Conservation (phyloP, 2,113 vertebrate genomes). For the Smithornis capensis region DNA sequence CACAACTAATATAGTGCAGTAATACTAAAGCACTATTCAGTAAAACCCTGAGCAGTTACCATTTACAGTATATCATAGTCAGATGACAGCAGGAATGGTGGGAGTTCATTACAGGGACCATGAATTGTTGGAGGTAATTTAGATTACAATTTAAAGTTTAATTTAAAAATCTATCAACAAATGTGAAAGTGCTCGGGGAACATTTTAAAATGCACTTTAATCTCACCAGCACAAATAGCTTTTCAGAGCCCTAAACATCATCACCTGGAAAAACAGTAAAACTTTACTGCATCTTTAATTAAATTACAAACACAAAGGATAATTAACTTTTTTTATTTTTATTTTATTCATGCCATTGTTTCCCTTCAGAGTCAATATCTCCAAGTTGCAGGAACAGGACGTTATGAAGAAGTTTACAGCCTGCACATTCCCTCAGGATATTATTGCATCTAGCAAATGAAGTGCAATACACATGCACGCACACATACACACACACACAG, state of each 20-base stretch:
- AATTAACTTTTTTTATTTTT: conserved; percentile 87
- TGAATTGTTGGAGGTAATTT: conserved; percentile 90
- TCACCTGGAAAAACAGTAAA: conserved; percentile 85
- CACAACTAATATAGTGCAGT: conserved; percentile 68
- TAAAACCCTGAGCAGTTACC: conserved; percentile 72
- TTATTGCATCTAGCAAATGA: conserved; percentile 18
- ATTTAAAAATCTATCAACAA: conserved; percentile 92
- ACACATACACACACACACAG: neutral
- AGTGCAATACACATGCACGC: neutral
- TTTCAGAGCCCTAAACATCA: conserved; percentile 83
- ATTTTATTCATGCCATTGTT: conserved; percentile 85
- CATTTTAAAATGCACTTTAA: conserved; percentile 88
- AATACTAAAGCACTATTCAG: conserved; percentile 71
- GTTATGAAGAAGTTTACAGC: conserved; percentile 73
- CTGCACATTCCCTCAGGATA: conserved; percentile 4
- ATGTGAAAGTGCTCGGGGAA: conserved; percentile 86
- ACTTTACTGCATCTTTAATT: conserved; percentile 88
- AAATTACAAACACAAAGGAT: conserved; percentile 91
- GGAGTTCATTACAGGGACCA: conserved; percentile 88
- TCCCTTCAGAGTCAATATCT: conserved; percentile 80
- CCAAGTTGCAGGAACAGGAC: conserved; percentile 72
- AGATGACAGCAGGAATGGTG: conserved; percentile 79
- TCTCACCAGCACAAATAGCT: conserved; percentile 84
- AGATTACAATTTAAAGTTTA: conserved; percentile 91
- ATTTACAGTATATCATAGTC: conserved; percentile 80